Conservation (phyloP, 2,113 vertebrate genomes). For the Anhinga anhinga region DNA sequence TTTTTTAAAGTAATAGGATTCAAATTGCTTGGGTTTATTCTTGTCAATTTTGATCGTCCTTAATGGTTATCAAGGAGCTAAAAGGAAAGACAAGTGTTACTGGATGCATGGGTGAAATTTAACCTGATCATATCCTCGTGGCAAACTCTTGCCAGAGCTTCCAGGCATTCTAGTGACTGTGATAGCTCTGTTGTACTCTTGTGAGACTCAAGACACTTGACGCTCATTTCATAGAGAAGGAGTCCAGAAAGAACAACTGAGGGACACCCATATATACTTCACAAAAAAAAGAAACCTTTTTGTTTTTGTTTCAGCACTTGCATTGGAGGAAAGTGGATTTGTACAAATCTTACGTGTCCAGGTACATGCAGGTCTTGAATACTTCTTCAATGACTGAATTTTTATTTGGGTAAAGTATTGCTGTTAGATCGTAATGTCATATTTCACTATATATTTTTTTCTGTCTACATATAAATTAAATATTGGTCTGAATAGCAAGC, state of each 20-base stretch:
- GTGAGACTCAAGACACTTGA: neutral
- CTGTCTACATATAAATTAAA: neutral
- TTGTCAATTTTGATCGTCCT: neutral
- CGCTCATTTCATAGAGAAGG: neutral
- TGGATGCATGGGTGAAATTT: neutral
- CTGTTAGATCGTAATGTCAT: neutral
- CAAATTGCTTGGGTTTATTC: neutral
- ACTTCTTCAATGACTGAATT: neutral
- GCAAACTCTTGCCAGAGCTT: neutral
- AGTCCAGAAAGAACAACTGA: neutral
- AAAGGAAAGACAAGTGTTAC: neutral
- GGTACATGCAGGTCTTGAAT: constrained; percentile 65
- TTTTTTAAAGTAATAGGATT: neutral
- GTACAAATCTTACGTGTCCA: constrained; percentile 88
- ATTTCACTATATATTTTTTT: neutral
- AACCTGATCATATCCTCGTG: neutral
- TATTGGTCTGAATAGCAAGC: neutral
- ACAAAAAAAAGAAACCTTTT: neutral
- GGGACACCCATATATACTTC: neutral
- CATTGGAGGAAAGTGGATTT: constrained; percentile 87
- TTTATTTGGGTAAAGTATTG: neutral
- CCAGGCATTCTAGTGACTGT: neutral
- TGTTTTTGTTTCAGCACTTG: constrained; percentile 86
- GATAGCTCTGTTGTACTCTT: neutral
- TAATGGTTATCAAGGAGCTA: neutral